phyloP scores from a whole-genome alignment of 2,888 invertebrate genomes.

The Sympetrum striolatum region DNA sequence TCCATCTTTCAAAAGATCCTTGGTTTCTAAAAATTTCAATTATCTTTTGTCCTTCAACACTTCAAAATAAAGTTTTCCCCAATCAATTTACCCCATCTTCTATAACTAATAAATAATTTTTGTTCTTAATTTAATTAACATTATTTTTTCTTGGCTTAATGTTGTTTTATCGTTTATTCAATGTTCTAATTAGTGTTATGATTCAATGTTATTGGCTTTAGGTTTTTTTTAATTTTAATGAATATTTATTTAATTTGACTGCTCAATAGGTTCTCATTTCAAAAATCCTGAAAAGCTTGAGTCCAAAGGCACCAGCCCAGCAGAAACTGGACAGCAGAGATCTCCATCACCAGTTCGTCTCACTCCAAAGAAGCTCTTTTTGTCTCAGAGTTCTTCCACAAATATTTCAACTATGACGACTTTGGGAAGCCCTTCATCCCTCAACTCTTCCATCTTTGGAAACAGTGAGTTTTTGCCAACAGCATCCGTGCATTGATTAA shows the following conservation, averaged over 20 bases:
- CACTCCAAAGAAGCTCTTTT: slow-evolving; percentile 8
- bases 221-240: neutral
- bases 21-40: too few relatives aligned
- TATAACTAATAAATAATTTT: too few relatives aligned
- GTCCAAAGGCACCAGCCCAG: neutral
- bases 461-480: neutral
- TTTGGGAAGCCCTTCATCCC: neutral
- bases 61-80: too few relatives aligned
- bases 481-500: neutral
- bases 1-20: too few relatives aligned
- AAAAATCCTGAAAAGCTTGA: slow-evolving; percentile 41
- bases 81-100: too few relatives aligned
- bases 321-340: neutral
- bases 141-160: too few relatives aligned
- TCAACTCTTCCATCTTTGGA: neutral
- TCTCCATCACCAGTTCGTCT: slow-evolving; percentile 26
- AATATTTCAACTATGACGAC: neutral
- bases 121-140: too few relatives aligned
- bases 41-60: too few relatives aligned
- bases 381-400: neutral
- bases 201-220: too few relatives aligned
- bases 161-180: too few relatives aligned
- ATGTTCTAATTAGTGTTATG: too few relatives aligned
- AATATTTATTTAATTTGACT: neutral
- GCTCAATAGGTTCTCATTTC: slow-evolving; percentile 52